A percentile compares a stretch with the other conserved stretches of the same genome.
These are phyloP conservation scores for Alligator mississippiensis DNA, from an alignment of 2,113 vertebrate species.

Conservation along the genomic window DNA sequence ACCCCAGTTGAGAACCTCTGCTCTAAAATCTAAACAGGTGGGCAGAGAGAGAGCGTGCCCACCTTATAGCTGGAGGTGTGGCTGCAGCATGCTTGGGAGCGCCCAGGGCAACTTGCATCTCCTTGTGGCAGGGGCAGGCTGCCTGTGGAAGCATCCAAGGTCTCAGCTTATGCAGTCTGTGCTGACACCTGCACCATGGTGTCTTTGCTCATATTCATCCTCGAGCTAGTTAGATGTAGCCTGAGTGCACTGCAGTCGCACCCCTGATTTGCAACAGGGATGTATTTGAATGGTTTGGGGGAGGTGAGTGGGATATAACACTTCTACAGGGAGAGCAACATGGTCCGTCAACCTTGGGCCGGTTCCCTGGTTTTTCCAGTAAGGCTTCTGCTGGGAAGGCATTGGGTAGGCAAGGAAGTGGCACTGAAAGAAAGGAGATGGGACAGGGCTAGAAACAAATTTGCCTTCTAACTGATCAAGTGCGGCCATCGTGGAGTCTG, in stretches of 20 bases:
- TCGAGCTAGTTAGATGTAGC: background rate
- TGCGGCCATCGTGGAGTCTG: background rate
- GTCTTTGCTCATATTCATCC: background rate
- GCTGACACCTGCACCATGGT: background rate
- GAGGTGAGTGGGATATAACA: accelerated
- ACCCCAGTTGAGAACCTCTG: accelerated
- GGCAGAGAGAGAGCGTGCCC: background rate
- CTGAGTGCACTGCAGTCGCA: too few species aligned
- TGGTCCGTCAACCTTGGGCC: background rate
- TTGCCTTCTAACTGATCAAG: background rate
- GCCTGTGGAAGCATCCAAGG: background rate
- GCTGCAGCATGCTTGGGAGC: background rate
- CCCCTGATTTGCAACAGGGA: too few species aligned
- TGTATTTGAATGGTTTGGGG: background rate
- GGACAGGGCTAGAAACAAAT: accelerated
- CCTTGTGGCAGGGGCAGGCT: too few species aligned
- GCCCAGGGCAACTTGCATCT: too few species aligned
- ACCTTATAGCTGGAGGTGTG: accelerated
- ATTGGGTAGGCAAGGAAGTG: background rate
- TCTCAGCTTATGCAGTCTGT: accelerated
- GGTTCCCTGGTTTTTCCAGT: too few species aligned
- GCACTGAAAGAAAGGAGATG: background rate
- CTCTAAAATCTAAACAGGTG: background rate
- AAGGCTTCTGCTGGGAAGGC: background rate
- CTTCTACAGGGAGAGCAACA: background rate